Conservation (phyloP, 1,140 invertebrate species). For the Lepidurus couesii region DNA sequence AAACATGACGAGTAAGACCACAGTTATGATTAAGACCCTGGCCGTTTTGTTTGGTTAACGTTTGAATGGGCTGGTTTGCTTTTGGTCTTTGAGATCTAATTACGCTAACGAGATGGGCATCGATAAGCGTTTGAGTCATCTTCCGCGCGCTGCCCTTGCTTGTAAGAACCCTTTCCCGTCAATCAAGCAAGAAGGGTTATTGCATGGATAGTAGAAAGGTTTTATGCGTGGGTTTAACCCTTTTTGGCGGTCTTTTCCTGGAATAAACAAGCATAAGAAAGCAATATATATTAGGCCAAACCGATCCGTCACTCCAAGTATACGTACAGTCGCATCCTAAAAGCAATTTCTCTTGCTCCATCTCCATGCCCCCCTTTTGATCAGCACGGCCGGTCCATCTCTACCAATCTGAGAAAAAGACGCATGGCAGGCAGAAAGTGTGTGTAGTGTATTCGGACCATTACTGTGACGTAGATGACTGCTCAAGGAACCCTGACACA, state of each 20-base stretch:
- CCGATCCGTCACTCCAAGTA: conserved; percentile 17
- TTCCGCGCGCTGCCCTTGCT: background rate
- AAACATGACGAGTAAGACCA: background rate
- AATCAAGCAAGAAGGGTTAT: background rate
- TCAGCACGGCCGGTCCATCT: background rate
- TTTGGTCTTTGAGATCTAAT: conserved; percentile 9
- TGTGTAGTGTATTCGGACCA: background rate
- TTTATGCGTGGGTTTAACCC: background rate
- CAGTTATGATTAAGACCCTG: no score
- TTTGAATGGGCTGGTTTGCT: background rate
- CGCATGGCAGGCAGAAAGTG: background rate
- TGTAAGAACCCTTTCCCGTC: background rate
- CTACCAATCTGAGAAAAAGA: background rate
- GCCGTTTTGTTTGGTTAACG: no score
- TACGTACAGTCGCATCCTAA: background rate
- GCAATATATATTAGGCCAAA: conserved; percentile 4
- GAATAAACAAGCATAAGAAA: conserved; percentile 6
- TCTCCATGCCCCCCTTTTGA: background rate
- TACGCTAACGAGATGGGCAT: conserved; percentile 3
- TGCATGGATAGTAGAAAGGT: background rate
- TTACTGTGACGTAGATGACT: background rate
- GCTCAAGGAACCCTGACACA: background rate
- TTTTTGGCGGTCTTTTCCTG: background rate
- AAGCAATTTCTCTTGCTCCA: background rate
- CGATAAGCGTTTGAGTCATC: background rate